Evolutionary conservation across 2,113 vertebrate species (phyloP).

Genomic region (Epinephelus fuscoguttatus): DNA sequence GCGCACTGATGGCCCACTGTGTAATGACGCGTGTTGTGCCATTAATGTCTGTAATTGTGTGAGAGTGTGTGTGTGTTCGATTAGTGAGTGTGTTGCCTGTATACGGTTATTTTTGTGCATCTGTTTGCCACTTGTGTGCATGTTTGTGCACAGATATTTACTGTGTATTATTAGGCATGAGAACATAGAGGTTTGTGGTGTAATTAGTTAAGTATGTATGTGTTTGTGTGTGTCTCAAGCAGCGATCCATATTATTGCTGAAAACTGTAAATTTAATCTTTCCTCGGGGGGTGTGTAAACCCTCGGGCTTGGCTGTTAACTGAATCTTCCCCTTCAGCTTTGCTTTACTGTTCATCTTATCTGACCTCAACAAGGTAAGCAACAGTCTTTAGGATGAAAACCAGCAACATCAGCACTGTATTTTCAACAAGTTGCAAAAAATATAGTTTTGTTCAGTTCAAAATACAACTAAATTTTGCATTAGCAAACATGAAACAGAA

Average conservation of each 20-base stretch:
- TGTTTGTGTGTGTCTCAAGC: constrained; percentile 19
- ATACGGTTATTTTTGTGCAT: neutral
- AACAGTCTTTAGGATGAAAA: neutral
- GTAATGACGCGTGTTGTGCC: constrained; percentile 50
- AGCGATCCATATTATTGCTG: constrained; percentile 36
- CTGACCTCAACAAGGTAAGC: neutral
- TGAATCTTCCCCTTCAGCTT: neutral
- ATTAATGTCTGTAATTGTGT: constrained; percentile 35
- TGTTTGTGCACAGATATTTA: neutral
- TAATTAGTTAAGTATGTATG: constrained; percentile 24
- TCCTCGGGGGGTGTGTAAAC: constrained; percentile 23
- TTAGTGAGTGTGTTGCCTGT: neutral
- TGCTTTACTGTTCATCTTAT: neutral
- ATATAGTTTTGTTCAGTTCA: neutral
- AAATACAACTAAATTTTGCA: neutral
- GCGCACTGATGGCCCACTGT: constrained; percentile 33
- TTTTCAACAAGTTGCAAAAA: neutral
- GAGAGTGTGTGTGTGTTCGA: neutral
- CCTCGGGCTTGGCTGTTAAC: constrained; percentile 23
- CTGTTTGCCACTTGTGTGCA: neutral
- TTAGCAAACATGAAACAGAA: neutral
- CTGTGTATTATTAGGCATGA: constrained; percentile 4
- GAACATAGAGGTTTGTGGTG: constrained; percentile 9
- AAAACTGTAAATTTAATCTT: constrained; percentile 27
- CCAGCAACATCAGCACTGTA: neutral